Percentiles rank a stretch among this genome's conserved stretches.
These are phyloP conservation scores for Paedocypris sp. DNA, from an alignment of 2,113 vertebrate genomes.

Conservation along the genomic window DNA sequence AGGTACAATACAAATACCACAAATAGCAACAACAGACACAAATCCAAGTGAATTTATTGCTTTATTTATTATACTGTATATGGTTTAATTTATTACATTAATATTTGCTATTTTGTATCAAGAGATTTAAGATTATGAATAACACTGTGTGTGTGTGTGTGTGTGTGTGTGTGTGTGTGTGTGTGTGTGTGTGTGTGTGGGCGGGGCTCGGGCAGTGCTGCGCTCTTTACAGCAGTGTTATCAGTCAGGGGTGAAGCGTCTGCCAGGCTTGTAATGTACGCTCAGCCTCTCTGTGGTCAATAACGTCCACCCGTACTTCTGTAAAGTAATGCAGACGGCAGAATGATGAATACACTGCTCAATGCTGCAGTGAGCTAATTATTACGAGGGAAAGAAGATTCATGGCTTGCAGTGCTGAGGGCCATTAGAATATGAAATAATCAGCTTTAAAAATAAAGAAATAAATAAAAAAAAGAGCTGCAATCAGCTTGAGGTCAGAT, in stretches of 20 bases:
- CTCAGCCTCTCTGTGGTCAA: constrained; percentile 5
- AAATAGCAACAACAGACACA: too few species aligned
- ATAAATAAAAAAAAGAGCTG: not conserved
- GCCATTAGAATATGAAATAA: not conserved
- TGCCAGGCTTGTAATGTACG: constrained; percentile 3
- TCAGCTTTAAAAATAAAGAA: not conserved
- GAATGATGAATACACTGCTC: not conserved
- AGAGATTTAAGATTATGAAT: too few species aligned
- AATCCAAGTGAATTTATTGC: too few species aligned
- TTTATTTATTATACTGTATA: too few species aligned
- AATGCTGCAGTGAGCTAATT: constrained; percentile 27
- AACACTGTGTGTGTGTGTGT: not conserved
- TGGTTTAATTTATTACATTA: too few species aligned
- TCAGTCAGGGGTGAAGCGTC: constrained; percentile 7
- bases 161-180: constrained; percentile 7
- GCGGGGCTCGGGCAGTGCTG: constrained; percentile 34
- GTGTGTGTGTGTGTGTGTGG: constrained; percentile 16
- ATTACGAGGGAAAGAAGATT: constrained; percentile 44
- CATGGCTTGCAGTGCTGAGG: constrained; percentile 38
- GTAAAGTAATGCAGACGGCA: constrained; percentile 7
- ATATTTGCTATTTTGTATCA: too few species aligned
- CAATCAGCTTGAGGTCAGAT: too few species aligned
- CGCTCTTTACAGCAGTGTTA: constrained; percentile 40
- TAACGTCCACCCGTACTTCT: not conserved
- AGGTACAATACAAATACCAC: too few species aligned